A percentile compares a stretch with the other conserved stretches of the same genome.
Conservation (phyloP, 2,888 invertebrate genomes). For the Metalampra italica region DNA sequence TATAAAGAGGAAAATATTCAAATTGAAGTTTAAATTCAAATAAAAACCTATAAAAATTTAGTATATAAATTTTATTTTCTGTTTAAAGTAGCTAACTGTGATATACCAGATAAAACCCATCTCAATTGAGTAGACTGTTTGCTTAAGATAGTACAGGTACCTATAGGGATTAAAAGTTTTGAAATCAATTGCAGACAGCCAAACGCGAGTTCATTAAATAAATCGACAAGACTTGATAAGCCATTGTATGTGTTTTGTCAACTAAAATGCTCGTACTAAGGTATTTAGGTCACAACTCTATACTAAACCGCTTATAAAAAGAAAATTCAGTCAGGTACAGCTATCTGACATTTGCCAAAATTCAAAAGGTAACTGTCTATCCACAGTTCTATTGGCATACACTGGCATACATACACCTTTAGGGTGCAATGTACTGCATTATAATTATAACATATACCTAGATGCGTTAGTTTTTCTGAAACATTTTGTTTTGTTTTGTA, state of each 20-base stretch:
- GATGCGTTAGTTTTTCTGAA: no score
- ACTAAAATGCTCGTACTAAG: neutral
- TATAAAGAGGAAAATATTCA: no score
- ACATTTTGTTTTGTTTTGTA: no score
- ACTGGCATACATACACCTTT: neutral
- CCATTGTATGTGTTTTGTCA: neutral
- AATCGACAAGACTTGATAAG: neutral
- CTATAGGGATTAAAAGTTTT: no score
- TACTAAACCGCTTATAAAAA: neutral
- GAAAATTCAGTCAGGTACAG: neutral
- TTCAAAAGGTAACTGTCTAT: neutral
- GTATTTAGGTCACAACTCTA: neutral
- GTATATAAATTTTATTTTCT: no score
- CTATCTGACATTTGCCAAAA: neutral
- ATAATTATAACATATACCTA: no score
- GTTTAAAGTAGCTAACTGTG: no score
- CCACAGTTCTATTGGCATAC: neutral
- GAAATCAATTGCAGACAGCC: neutral
- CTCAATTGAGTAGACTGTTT: neutral
- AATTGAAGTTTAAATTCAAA: no score
- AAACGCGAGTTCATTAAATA: neutral
- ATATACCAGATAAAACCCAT: no score
- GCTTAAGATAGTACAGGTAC: neutral
- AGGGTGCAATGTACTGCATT: no score
- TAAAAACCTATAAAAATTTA: no score